Evolutionary conservation across 2,888 invertebrate genomes (phyloP), one percentile per base, ranked within the genome.

Genomic region (Apocheima hispidaria): DNA sequence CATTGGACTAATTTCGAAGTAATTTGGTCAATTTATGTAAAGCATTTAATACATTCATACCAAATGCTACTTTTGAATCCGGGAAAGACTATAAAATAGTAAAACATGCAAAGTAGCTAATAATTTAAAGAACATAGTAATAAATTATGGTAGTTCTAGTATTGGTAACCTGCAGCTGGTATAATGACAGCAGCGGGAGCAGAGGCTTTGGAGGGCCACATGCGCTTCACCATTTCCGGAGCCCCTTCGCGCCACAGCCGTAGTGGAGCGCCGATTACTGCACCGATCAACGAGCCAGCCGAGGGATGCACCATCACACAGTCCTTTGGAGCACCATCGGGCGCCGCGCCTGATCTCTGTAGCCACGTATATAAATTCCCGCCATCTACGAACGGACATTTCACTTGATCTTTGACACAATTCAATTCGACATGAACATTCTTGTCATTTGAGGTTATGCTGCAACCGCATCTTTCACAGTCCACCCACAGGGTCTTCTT

Each of bases 391-490:
- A 81, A 92, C 0, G 92, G 92, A 60, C 92, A 92, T 78, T 87
- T 91, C 12, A 89, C 71, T 71, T 90, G 90, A 73, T 92, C 86
- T 68, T 84, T 86, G 2, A 44, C 74, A 79, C 96, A 96, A 74
- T 92, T 89, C 33, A 82, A 76, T 60, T 89, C 90, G 41, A 83
- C 65, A 67, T 96, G 96, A 65, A 79, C 66, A 53, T 93, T 90
- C 67, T 89, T 84, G 71, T 96, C 95, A 78, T 94, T 95, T 40
- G 92, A 89, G 51, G 93, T 83, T 76, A 96, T 79, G 65, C 83
- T 91, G 46, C 92, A 88, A 4, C 87, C 82, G 75, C 96, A 96
- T 36, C 85, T 89, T 41, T 95, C 95, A 77, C 96, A 96, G 54
- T 93, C 93, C 18, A 93, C 87, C 95, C 95, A 96, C 5, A 91